Conservation (phyloP, 2,888 invertebrate genomes). For the Aleiodes testaceus region DNA sequence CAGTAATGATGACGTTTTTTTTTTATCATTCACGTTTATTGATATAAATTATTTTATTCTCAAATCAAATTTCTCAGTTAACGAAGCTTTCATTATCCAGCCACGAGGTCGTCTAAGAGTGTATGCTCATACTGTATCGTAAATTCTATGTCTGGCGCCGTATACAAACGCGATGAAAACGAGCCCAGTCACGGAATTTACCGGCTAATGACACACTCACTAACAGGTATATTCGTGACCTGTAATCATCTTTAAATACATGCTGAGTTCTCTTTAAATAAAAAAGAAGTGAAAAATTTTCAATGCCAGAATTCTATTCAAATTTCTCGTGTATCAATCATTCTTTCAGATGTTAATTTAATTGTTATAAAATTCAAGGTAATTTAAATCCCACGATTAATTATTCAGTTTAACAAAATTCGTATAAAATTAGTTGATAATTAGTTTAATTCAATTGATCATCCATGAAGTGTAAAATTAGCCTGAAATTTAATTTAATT, state of each 20-base stretch:
- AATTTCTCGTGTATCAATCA: no score
- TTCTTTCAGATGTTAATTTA: no score
- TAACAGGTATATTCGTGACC: slow-evolving; percentile 23
- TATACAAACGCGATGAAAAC: slow-evolving; percentile 24
- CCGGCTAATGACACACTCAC: slow-evolving; percentile 23
- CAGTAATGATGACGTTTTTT: slow-evolving; percentile 25
- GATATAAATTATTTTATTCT: slow-evolving; percentile 5
- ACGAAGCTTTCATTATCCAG: slow-evolving; percentile 20
- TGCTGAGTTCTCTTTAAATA: not conserved
- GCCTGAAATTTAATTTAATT: slow-evolving; percentile 14
- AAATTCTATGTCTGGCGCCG: slow-evolving; percentile 30
- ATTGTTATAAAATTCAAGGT: no score
- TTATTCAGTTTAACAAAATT: not conserved
- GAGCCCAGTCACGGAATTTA: slow-evolving; percentile 15
- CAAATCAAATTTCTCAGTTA: not conserved
- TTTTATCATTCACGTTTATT: slow-evolving; percentile 14
- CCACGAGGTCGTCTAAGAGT: slow-evolving; percentile 3
- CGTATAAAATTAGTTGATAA: slow-evolving; percentile 19
- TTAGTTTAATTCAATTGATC: slow-evolving; percentile 19
- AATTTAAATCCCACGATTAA: not conserved
- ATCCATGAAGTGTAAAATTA: not conserved
- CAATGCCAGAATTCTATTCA: not conserved
- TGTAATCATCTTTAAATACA: slow-evolving; percentile 14
- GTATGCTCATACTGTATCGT: slow-evolving; percentile 6
- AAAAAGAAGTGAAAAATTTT: not conserved